Percentiles rank a stretch among this genome's conserved stretches.
phyloP scores from a whole-genome alignment of 2,888 invertebrate species.

The Erynnis tages region DNA sequence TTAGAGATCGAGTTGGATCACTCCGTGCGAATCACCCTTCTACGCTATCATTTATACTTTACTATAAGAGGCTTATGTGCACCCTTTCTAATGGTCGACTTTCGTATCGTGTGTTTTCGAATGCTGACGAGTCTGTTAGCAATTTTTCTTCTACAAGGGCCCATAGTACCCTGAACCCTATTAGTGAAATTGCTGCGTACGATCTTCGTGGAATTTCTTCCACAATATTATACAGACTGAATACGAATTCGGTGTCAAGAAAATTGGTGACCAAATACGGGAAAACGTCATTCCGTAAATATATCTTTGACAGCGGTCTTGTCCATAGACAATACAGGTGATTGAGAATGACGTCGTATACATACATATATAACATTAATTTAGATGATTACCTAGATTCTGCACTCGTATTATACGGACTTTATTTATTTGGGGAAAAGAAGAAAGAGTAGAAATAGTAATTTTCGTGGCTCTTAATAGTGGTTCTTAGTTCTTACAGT shows the following conservation, averaged over 20 bases:
- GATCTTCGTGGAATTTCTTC: constrained; percentile 32
- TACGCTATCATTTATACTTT: constrained; percentile 57
- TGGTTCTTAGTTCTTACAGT: too few species aligned
- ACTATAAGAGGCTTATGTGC: constrained; percentile 58
- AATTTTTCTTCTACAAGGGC: constrained; percentile 31
- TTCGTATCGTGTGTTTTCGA: constrained; percentile 23
- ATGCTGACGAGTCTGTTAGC: constrained; percentile 31
- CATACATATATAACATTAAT: not conserved
- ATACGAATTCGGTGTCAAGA: constrained; percentile 22
- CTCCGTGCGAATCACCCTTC: constrained; percentile 41
- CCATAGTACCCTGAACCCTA: constrained; percentile 37
- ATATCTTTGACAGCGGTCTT: not conserved
- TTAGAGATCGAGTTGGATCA: constrained; percentile 55
- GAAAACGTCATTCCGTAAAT: constrained; percentile 6
- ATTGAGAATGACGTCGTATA: not conserved
- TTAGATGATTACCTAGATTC: not conserved
- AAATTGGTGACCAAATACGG: constrained; percentile 14
- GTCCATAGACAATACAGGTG: not conserved
- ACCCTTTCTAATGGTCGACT: constrained; percentile 37
- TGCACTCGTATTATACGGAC: too few species aligned
- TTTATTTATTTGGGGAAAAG: too few species aligned
- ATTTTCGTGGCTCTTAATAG: too few species aligned
- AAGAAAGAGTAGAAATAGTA: too few species aligned
- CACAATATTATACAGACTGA: constrained; percentile 33
- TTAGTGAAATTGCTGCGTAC: constrained; percentile 39